Evolutionary conservation across 2,113 vertebrate species (phyloP).

Genomic region (Variabilichromis moorii): DNA sequence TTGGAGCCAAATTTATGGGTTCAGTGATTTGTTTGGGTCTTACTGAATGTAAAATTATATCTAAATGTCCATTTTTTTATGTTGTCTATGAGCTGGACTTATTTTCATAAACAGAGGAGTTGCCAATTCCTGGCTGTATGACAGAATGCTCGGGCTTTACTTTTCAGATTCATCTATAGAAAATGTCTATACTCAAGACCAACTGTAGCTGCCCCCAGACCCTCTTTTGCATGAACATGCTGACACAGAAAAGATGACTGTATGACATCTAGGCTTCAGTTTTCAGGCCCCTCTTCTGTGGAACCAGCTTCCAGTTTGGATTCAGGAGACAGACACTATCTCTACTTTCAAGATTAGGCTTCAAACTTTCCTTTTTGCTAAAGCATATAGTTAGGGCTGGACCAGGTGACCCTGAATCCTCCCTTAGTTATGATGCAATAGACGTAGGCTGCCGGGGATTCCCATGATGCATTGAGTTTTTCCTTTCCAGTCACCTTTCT

Average conservation of each 20-base stretch:
- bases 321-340: no score
- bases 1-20: not conserved
- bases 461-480: no score
- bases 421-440: no score
- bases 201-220: not conserved
- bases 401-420: no score
- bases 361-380: no score
- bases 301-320: no score
- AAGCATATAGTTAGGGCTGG: no score
- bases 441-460: no score
- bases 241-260: constrained; percentile 10
- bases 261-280: not conserved
- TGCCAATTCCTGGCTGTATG: not conserved
- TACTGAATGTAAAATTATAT: no score
- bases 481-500: no score
- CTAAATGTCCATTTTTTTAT: not conserved
- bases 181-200: not conserved
- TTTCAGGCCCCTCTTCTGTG: no score
- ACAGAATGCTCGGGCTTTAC: not conserved
- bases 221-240: not conserved
- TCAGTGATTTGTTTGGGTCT: not conserved
- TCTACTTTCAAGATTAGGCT: no score
- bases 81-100: not conserved
- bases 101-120: not conserved
- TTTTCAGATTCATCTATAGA: not conserved